phyloP scores from a whole-genome alignment of 2,888 invertebrate species.

The Polydrusus pterygomalis region DNA sequence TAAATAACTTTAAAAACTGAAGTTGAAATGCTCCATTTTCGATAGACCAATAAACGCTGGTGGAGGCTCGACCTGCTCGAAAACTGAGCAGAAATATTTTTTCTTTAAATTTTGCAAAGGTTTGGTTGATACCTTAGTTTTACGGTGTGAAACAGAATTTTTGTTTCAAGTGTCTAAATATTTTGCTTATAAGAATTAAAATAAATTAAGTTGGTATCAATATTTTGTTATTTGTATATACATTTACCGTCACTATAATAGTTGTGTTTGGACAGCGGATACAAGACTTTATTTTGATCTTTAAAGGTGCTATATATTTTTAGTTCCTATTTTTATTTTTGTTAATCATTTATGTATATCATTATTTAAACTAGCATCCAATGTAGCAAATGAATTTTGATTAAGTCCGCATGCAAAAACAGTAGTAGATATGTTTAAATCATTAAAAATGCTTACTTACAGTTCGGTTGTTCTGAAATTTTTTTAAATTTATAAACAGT shows the following conservation, averaged over 20 bases:
- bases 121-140: background rate
- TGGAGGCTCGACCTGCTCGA: background rate
- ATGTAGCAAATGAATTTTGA: background rate
- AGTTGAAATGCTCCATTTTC: too few relatives aligned
- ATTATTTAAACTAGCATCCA: background rate
- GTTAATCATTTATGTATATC: background rate
- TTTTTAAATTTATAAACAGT: background rate
- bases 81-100: background rate
- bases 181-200: background rate
- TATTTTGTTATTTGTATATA: background rate
- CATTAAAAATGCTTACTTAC: background rate
- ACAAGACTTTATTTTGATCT: background rate
- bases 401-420: too few relatives aligned
- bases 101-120: background rate
- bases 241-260: background rate
- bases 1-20: too few relatives aligned
- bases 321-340: conserved; percentile 31
- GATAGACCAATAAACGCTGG: too few relatives aligned
- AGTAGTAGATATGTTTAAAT: too few relatives aligned
- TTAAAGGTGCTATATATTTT: conserved; percentile 36
- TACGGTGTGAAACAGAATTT: conserved; percentile 11
- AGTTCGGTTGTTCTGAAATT: background rate
- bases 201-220: conserved; percentile 7
- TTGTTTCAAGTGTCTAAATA: background rate
- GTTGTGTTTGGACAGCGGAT: background rate